phyloP scores from a whole-genome alignment of 2,797 vertebrate species.

The Monodelphis domestica region DNA sequence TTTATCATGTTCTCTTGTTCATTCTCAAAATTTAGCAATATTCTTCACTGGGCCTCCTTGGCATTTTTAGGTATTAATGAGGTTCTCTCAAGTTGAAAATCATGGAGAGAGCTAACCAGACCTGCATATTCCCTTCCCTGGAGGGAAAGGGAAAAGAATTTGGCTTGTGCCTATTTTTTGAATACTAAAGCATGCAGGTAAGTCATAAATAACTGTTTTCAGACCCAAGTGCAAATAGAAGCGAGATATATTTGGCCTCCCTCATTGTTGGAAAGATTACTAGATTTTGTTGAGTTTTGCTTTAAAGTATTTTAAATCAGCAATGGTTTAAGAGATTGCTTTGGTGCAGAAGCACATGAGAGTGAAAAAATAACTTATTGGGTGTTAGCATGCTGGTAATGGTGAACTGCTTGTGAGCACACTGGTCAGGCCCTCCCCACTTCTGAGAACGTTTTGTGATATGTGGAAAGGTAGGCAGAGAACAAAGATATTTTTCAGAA shows the following conservation, averaged over 20 bases:
- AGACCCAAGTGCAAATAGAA: conserved; percentile 75
- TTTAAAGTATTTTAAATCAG: conserved; percentile 74
- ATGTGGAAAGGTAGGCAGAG: conserved; percentile 26
- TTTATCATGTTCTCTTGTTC: conserved; percentile 71
- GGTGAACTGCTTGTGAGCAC: conserved; percentile 41
- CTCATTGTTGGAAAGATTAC: not conserved
- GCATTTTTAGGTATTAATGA: conserved; percentile 67
- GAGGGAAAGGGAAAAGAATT: conserved; percentile 17
- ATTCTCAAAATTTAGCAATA: conserved; percentile 76
- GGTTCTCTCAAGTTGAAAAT: conserved; percentile 76
- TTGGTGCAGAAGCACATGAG: conserved; percentile 68
- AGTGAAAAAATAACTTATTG: conserved; percentile 48
- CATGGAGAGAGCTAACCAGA: conserved; percentile 75
- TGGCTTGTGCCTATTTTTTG: not conserved
- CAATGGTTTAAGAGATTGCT: conserved; percentile 80
- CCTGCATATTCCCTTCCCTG: conserved; percentile 62
- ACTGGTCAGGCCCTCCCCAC: not conserved
- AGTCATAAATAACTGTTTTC: conserved; percentile 33
- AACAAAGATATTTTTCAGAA: conserved; percentile 33
- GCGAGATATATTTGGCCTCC: conserved; percentile 63
- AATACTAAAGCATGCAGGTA: conserved; percentile 27
- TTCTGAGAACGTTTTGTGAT: conserved; percentile 43
- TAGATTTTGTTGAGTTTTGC: conserved; percentile 15
- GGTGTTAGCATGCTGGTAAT: not conserved
- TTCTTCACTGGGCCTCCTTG: conserved; percentile 71